These are phyloP conservation scores for Lethenteron camtschaticum DNA, from an alignment of 2,113 vertebrate species.

Conservation along the genomic window DNA sequence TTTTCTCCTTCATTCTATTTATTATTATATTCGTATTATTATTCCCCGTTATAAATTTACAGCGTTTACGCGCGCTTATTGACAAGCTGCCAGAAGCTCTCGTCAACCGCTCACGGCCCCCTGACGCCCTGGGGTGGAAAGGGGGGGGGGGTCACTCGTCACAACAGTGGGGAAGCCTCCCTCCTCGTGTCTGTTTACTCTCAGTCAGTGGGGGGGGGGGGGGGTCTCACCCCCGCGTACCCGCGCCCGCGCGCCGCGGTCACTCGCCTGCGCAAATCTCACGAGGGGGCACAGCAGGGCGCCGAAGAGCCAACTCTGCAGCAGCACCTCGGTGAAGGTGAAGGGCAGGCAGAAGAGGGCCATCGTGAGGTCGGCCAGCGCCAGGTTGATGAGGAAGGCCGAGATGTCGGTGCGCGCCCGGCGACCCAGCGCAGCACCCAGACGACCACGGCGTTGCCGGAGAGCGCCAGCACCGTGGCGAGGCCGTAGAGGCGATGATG, in stretches of 20 bases:
- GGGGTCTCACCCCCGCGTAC: neutral
- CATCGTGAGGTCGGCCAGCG: constrained; percentile 9
- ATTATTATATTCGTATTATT: no score
- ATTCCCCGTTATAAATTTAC: no score
- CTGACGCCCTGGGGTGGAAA: neutral
- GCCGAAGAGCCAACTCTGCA: constrained; percentile 8
- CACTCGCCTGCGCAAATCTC: constrained; percentile 9
- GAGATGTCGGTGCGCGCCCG: constrained; percentile 8
- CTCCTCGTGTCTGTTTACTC: neutral
- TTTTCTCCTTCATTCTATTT: no score
- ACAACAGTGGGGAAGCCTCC: neutral
- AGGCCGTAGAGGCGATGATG: constrained; percentile 7
- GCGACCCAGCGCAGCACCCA: constrained; percentile 9
- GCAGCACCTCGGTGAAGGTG: constrained; percentile 8
- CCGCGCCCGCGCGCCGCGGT: neutral
- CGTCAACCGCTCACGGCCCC: no score
- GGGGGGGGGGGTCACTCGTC: neutral
- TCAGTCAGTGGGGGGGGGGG: neutral
- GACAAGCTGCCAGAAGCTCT: no score
- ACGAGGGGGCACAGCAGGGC: constrained; percentile 8
- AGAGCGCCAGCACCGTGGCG: constrained; percentile 5
- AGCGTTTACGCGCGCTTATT: no score
- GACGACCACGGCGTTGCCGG: constrained; percentile 7
- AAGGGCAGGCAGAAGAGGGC: constrained; percentile 8
- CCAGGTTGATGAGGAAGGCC: constrained; percentile 9